Evolutionary conservation across 92 coral and sea anemone species (phyloP).

Genomic region (Muricea muricata): DNA sequence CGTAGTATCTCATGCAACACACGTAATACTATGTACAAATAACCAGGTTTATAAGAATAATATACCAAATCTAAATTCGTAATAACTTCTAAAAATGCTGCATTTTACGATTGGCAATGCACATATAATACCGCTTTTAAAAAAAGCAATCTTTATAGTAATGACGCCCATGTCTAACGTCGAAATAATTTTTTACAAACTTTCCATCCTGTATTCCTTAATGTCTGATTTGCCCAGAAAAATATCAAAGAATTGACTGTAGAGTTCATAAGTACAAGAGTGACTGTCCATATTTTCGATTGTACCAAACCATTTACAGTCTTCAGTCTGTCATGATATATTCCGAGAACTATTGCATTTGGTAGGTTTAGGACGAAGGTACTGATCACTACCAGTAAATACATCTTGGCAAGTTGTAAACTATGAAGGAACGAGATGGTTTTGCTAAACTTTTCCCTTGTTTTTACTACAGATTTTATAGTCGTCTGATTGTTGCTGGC

Average conservation of each 20-base stretch:
- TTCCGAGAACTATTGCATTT: conserved; percentile 4
- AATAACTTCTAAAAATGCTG: too few relatives aligned
- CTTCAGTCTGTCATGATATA: background rate
- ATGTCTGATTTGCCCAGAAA: conserved; percentile 29
- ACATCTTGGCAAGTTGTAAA: conserved; percentile 39
- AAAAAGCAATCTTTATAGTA: too few relatives aligned
- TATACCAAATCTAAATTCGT: too few relatives aligned
- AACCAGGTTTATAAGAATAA: too few relatives aligned
- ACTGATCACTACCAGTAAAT: conserved; percentile 15
- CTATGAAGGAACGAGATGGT: conserved; percentile 25
- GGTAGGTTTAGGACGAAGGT: conserved; percentile 10
- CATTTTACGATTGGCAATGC: too few relatives aligned
- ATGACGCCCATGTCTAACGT: too few relatives aligned
- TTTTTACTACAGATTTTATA: background rate
- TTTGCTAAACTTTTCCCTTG: background rate
- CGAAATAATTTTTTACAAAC: background rate
- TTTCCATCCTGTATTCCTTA: conserved; percentile 20
- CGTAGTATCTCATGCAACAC: too few relatives aligned
- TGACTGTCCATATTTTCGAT: background rate
- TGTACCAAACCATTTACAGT: conserved; percentile 3
- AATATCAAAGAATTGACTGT: conserved; percentile 27
- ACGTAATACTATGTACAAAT: too few relatives aligned
- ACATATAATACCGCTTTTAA: too few relatives aligned
- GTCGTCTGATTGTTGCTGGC: background rate
- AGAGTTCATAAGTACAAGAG: conserved; percentile 9